These are phyloP conservation scores for Drosophila fungiperda DNA, from an alignment of 2,888 invertebrate species.

Conservation along the genomic window DNA sequence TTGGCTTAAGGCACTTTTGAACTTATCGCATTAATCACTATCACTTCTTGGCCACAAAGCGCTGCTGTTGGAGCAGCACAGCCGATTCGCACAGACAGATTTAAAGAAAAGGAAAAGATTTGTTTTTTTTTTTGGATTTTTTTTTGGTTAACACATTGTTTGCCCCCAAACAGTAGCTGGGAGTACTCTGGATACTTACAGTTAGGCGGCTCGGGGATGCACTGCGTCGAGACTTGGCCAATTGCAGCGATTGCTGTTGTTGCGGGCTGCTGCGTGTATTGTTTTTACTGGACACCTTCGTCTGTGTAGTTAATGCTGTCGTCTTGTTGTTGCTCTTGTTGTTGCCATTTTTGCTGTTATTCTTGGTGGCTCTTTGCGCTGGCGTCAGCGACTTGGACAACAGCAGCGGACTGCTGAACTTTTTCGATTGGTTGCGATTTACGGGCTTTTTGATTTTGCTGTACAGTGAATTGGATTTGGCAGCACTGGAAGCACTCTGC, in stretches of 20 bases:
- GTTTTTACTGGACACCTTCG: background rate
- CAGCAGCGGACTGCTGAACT: constrained; percentile 1
- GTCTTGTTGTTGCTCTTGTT: constrained; percentile 19
- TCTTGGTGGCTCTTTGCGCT: background rate
- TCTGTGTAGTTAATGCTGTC: background rate
- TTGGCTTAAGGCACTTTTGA: constrained; percentile 63
- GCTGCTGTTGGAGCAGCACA: constrained; percentile 34
- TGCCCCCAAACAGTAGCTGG: constrained; percentile 3
- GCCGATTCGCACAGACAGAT: constrained; percentile 12
- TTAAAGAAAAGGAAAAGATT: constrained; percentile 24
- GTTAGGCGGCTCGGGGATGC: constrained; percentile 44
- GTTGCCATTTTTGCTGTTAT: constrained; percentile 6
- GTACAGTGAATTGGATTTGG: constrained; percentile 23
- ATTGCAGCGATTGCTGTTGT: constrained; percentile 4
- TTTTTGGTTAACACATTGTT: background rate
- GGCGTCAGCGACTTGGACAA: constrained; percentile 20
- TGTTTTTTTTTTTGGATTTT: background rate
- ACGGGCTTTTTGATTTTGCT: constrained; percentile 28
- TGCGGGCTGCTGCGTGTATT: constrained; percentile 7
- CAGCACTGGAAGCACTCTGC: constrained; percentile 39
- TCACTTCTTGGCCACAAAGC: constrained; percentile 59
- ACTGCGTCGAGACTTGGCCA: constrained; percentile 27
- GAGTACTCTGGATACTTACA: constrained; percentile 35
- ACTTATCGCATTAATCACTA: constrained; percentile 24
- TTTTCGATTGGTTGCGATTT: constrained; percentile 12